Evolutionary conservation across 2,888 invertebrate genomes (phyloP).

Genomic region (Catonia carolina): DNA sequence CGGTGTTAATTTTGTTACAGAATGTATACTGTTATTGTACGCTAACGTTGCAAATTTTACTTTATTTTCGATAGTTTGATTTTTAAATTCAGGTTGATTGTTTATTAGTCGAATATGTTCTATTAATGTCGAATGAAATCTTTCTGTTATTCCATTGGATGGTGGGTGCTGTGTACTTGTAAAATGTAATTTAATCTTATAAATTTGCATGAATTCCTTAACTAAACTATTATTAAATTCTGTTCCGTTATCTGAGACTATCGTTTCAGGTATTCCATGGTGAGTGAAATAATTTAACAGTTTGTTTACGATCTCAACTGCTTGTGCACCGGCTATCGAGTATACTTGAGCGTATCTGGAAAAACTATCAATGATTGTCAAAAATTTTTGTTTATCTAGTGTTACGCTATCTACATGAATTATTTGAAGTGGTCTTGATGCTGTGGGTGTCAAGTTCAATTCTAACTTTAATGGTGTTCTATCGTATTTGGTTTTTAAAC

Average conservation of each 20-base stretch:
- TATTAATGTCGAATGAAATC: neutral
- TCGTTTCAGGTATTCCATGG: neutral
- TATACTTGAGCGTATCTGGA: too few species aligned
- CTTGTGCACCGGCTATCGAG: neutral
- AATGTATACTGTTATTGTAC: neutral
- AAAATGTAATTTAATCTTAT: constrained; percentile 2
- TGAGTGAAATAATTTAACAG: neutral
- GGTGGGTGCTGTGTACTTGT: neutral
- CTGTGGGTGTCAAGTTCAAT: neutral
- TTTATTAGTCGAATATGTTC: too few species aligned
- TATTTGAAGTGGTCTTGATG: neutral
- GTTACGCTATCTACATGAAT: neutral
- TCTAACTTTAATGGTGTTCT: neutral
- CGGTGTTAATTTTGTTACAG: neutral
- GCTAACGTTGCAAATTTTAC: neutral
- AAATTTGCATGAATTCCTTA: neutral
- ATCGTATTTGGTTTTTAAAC: neutral
- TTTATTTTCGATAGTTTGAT: neutral
- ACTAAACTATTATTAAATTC: neutral
- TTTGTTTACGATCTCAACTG: neutral
- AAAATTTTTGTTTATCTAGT: too few species aligned
- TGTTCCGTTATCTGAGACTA: neutral
- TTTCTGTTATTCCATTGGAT: neutral
- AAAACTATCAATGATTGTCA: too few species aligned
- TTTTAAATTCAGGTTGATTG: too few species aligned